Evolutionary conservation across 2,797 vertebrate genomes (phyloP).

Genomic region (Sebastes vulpes): DNA sequence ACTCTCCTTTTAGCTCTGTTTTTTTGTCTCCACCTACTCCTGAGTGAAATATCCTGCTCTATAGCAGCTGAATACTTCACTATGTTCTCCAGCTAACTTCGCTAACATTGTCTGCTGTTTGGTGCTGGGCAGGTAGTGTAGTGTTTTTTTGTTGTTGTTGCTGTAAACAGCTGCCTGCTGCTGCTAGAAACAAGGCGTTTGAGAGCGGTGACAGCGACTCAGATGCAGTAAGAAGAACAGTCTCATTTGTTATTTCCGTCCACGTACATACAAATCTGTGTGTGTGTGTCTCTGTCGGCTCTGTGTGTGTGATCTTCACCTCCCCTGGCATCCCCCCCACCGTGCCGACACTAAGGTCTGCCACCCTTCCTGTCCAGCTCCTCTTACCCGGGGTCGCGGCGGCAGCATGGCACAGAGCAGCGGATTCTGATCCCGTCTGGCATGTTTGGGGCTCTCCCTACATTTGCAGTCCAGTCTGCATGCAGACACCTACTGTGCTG

Average conservation of each 20-base stretch:
- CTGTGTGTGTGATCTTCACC: slow-evolving; percentile 52
- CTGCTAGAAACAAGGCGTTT: neutral
- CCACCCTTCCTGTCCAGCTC: slow-evolving; percentile 37
- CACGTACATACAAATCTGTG: neutral
- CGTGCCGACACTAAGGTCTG: slow-evolving; percentile 44
- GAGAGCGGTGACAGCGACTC: neutral
- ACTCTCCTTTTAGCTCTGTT: neutral
- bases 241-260: neutral
- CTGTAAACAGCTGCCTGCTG: neutral
- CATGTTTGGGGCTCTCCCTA: slow-evolving; percentile 57
- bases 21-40: neutral
- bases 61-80: neutral
- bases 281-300: neutral
- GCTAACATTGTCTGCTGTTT: no score
- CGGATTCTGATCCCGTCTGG: slow-evolving; percentile 58
- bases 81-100: neutral
- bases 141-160: neutral
- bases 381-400: slow-evolving; percentile 17
- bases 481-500: slow-evolving; percentile 27
- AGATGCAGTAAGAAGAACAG: neutral
- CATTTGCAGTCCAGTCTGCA: slow-evolving; percentile 29
- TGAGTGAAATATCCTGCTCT: neutral
- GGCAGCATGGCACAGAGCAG: neutral
- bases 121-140: neutral
- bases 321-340: slow-evolving; percentile 56